phyloP scores from a whole-genome alignment of 2,797 vertebrate species.

The Discoglossus pictus region DNA sequence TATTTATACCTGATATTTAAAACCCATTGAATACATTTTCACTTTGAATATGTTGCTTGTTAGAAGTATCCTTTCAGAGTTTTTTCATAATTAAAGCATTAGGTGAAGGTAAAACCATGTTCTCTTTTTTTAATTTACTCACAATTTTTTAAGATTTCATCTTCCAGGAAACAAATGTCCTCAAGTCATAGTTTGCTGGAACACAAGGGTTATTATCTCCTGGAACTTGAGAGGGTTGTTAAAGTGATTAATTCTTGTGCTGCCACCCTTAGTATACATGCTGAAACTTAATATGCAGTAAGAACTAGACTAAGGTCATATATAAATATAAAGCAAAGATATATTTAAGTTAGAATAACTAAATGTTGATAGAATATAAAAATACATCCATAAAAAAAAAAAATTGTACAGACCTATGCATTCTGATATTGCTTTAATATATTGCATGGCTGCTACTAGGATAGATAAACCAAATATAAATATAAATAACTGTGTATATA shows the following conservation, averaged over 20 bases:
- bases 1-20: too few relatives aligned
- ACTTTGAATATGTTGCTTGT: slow-evolving; percentile 12
- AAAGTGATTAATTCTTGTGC: slow-evolving; percentile 47
- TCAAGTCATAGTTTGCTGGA: slow-evolving; percentile 45
- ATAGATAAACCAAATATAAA: too few relatives aligned
- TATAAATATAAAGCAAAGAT: slow-evolving; percentile 21
- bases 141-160: slow-evolving; percentile 38
- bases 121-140: slow-evolving; percentile 44
- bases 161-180: slow-evolving; percentile 49
- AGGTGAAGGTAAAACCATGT: slow-evolving; percentile 36
- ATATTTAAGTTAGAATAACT: background rate
- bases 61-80: slow-evolving; percentile 5
- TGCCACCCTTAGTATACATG: slow-evolving; percentile 31
- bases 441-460: too few relatives aligned
- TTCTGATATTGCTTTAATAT: too few relatives aligned
- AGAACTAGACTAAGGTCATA: slow-evolving; percentile 30
- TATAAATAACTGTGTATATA: too few relatives aligned
- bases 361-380: too few relatives aligned
- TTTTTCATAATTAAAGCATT: slow-evolving; percentile 45
- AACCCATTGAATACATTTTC: background rate
- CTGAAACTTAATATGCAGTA: slow-evolving; percentile 32
- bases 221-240: slow-evolving; percentile 48
- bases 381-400: too few relatives aligned
- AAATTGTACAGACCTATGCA: too few relatives aligned
- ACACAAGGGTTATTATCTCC: slow-evolving; percentile 51